A percentile compares a stretch with the other conserved stretches of the same genome.
Evolutionary conservation across 2,797 vertebrate genomes (phyloP).

Genomic region (Halcyon chelicuti): DNA sequence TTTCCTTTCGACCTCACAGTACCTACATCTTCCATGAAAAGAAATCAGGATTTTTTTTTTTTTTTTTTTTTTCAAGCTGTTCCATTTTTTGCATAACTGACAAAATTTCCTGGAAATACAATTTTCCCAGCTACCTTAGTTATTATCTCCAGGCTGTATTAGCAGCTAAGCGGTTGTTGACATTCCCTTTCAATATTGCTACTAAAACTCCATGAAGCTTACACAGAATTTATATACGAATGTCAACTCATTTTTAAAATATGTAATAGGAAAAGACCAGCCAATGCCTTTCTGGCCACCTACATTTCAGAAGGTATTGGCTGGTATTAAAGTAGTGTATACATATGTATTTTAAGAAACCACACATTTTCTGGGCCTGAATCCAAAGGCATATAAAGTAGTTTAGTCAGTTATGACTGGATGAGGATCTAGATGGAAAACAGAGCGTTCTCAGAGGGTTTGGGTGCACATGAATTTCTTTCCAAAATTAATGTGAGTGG

Average conservation of each 20-base stretch:
- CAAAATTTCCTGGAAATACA: conserved; percentile 29
- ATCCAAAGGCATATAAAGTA: conserved; percentile 56
- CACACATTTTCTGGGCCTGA: conserved; percentile 61
- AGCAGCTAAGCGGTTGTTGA: conserved; percentile 29
- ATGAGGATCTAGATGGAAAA: conserved; percentile 50
- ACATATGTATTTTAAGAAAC: conserved; percentile 63
- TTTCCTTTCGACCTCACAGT: conserved; percentile 45
- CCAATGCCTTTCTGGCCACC: conserved; percentile 51
- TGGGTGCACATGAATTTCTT: conserved; percentile 4
- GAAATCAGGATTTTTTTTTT: neutral
- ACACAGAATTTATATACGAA: conserved; percentile 12
- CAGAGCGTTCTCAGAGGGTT: conserved; percentile 36
- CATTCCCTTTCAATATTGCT: conserved; percentile 35
- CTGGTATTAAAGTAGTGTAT: conserved; percentile 32
- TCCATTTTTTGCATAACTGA: conserved; percentile 1
- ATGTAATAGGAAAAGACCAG: conserved; percentile 38
- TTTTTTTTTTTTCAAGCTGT: neutral
- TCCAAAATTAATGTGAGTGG: conserved; percentile 10
- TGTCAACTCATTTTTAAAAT: conserved; percentile 48
- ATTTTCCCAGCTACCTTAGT: neutral
- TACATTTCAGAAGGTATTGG: conserved; percentile 48
- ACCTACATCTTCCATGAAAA: conserved; percentile 17
- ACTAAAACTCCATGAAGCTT: conserved; percentile 8
- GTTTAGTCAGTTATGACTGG: conserved; percentile 31
- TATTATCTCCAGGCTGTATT: conserved; percentile 22